phyloP scores from a whole-genome alignment of 2,113 vertebrate genomes.

The Sinosuthora webbiana region DNA sequence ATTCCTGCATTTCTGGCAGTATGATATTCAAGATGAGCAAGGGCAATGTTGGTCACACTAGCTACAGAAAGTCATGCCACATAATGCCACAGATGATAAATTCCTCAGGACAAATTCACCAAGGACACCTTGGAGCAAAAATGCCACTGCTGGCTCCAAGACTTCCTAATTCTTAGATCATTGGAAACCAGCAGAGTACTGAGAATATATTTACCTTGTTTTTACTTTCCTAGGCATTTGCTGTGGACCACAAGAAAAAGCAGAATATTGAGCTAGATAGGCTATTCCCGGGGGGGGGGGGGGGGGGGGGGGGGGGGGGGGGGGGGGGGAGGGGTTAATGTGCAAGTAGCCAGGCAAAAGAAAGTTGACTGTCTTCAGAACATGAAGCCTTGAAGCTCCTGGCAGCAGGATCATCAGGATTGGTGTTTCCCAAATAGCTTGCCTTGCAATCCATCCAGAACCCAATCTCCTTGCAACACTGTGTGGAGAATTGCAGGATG shows the following conservation, averaged over 20 bases:
- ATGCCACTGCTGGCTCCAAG: neutral
- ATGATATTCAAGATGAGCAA: neutral
- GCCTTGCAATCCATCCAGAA: neutral
- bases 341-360: neutral
- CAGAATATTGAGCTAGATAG: neutral
- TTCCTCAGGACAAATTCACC: neutral
- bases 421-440: neutral
- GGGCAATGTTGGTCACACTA: neutral
- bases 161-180: neutral
- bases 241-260: neutral
- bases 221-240: neutral
- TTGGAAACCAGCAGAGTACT: neutral
- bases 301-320: too few relatives aligned
- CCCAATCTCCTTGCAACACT: neutral
- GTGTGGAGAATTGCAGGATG: neutral
- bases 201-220: neutral
- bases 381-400: neutral
- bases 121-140: neutral
- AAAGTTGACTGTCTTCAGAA: neutral
- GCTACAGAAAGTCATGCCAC: neutral
- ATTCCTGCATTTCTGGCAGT: neutral
- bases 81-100: neutral
- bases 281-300: too few relatives aligned
- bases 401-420: neutral
- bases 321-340: fast-evolving